A percentile compares a stretch with the other conserved stretches of the same genome.
phyloP scores from a whole-genome alignment of 2,797 vertebrate species.

The Melanotaenia maccullochi region DNA sequence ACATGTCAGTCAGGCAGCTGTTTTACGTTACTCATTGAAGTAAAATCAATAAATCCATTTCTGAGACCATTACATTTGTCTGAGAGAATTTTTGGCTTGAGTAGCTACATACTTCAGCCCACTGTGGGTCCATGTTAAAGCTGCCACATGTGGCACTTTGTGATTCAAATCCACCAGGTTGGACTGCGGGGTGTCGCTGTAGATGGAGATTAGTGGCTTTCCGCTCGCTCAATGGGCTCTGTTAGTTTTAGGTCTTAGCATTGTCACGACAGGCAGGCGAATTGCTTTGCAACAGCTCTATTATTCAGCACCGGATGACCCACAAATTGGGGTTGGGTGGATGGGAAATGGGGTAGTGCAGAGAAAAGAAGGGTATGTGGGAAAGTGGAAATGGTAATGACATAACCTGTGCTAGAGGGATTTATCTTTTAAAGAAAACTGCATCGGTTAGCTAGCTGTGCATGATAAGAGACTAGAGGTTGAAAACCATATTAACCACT shows the following conservation, averaged over 20 bases:
- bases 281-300: conserved; percentile 62
- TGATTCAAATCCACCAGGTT: conserved; percentile 50
- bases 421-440: conserved; percentile 4
- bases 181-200: conserved; percentile 62
- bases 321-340: conserved; percentile 29
- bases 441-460: not conserved
- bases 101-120: conserved; percentile 1
- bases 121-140: conserved; percentile 35
- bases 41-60: conserved; percentile 50
- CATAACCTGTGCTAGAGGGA: conserved; percentile 21
- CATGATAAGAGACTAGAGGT: conserved; percentile 30
- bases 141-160: conserved; percentile 29
- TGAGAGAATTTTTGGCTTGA: conserved; percentile 34
- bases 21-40: conserved; percentile 23
- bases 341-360: conserved; percentile 26
- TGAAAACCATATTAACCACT: conserved; percentile 33
- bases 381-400: conserved; percentile 19
- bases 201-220: conserved; percentile 76
- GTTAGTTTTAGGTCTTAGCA: conserved; percentile 72
- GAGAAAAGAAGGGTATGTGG: conserved; percentile 27
- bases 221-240: conserved; percentile 64
- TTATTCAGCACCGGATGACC: conserved; percentile 59
- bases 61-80: conserved; percentile 33
- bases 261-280: conserved; percentile 66
- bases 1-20: conserved; percentile 43